Evolutionary conservation across 2,113 vertebrate species (phyloP).

Genomic region (Oryzias curvinotus): DNA sequence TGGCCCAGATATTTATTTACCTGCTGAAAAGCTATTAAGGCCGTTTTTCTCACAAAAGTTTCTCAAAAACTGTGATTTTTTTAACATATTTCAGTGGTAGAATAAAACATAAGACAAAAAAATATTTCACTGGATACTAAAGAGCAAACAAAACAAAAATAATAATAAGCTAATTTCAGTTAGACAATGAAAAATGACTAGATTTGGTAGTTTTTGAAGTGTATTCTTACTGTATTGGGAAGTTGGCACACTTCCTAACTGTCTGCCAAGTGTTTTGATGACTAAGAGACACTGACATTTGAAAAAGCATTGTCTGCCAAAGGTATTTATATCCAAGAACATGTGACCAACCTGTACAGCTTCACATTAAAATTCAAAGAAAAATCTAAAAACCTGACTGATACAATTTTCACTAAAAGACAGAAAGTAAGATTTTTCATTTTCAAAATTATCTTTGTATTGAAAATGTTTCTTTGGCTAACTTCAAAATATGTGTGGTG

Average conservation of each 20-base stretch:
- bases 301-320: constrained; percentile 10
- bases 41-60: not conserved
- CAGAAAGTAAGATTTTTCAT: too few species aligned
- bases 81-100: not conserved
- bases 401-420: too few species aligned
- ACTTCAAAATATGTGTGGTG: too few species aligned
- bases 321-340: constrained; percentile 3
- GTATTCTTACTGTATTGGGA: too few species aligned
- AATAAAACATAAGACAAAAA: not conserved
- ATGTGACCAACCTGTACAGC: not conserved
- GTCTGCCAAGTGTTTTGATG: constrained; percentile 5
- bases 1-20: constrained; percentile 27
- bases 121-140: not conserved
- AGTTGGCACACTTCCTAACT: not conserved
- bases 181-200: too few species aligned
- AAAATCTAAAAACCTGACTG: not conserved
- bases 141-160: too few species aligned
- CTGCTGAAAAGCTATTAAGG: constrained; percentile 8
- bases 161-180: too few species aligned
- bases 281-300: constrained; percentile 22
- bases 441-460: too few species aligned
- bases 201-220: too few species aligned
- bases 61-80: constrained; percentile 4
- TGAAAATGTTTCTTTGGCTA: too few species aligned
- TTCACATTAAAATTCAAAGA: not conserved